Conservation (phyloP, 2,113 vertebrate genomes). For the Gobius niger region DNA sequence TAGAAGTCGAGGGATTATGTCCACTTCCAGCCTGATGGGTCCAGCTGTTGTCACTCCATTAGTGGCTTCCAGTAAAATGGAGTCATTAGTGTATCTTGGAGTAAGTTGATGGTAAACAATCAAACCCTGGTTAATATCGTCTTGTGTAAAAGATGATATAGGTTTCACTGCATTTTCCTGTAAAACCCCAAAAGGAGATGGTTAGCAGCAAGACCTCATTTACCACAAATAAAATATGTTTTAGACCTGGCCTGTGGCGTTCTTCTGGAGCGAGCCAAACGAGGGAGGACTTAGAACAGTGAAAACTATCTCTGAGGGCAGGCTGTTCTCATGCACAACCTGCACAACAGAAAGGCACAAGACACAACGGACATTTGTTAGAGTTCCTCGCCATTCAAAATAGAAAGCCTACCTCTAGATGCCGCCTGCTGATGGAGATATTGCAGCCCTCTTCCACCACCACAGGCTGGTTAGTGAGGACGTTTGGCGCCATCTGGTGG, state of each 20-base stretch:
- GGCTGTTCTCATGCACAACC: constrained; percentile 80
- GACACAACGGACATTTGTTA: neutral
- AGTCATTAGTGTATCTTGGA: constrained; percentile 70
- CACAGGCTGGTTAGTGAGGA: constrained; percentile 72
- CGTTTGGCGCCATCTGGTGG: constrained; percentile 70
- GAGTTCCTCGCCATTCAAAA: neutral
- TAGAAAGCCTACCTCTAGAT: constrained; percentile 74
- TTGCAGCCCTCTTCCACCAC: constrained; percentile 83
- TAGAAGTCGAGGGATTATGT: constrained; percentile 80
- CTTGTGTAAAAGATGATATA: constrained; percentile 79
- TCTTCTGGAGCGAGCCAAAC: constrained; percentile 75
- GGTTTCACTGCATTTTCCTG: constrained; percentile 36
- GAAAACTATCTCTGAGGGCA: constrained; percentile 80
- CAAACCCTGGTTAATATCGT: constrained; percentile 79
- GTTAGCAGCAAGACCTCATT: neutral
- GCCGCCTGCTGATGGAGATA: constrained; percentile 77
- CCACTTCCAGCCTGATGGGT: constrained; percentile 75
- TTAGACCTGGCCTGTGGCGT: constrained; percentile 27
- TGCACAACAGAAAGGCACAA: constrained; percentile 56
- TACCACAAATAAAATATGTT: too few relatives aligned
- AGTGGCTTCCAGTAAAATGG: constrained; percentile 77
- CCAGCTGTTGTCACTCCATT: constrained; percentile 74
- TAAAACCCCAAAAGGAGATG: neutral
- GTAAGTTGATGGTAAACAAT: constrained; percentile 80
- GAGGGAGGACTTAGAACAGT: constrained; percentile 70